Evolutionary conservation across 1,140 invertebrate species (phyloP).

Genomic region (Dendroctonus ponderosae): DNA sequence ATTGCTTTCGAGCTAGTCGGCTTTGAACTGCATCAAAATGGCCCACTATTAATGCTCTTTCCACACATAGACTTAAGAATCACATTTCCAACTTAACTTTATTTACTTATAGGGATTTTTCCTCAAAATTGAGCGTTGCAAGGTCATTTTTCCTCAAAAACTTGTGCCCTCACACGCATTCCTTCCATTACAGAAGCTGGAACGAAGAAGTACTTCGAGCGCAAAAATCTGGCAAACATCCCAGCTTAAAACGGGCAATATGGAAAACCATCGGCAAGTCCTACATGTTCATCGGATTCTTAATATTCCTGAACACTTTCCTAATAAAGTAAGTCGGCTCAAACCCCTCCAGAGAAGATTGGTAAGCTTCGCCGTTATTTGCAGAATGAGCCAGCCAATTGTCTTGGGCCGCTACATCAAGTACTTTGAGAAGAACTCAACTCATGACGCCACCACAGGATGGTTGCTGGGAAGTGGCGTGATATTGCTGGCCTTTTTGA

Average conservation of each 20-base stretch:
- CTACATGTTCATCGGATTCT: constrained; percentile 39
- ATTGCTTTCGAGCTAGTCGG: no score
- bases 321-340: not conserved
- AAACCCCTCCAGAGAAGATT: not conserved
- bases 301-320: constrained; percentile 41
- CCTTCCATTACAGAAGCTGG: no score
- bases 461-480: constrained; percentile 54
- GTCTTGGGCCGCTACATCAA: constrained; percentile 49
- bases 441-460: constrained; percentile 40
- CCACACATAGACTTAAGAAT: no score
- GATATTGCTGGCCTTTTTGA: constrained; percentile 50
- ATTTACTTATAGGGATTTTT: no score
- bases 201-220: no score
- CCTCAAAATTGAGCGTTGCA: no score
- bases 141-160: no score
- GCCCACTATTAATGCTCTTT: no score
- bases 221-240: constrained; percentile 27
- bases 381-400: constrained; percentile 41
- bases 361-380: constrained; percentile 14
- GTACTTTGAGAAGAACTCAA: constrained; percentile 45
- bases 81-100: no score
- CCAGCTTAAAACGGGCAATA: constrained; percentile 45
- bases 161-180: no score
- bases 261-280: constrained; percentile 48
- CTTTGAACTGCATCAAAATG: no score